These are phyloP conservation scores for Octopus bimaculoides DNA, from an alignment of 1,140 invertebrate species.

Conservation along the genomic window DNA sequence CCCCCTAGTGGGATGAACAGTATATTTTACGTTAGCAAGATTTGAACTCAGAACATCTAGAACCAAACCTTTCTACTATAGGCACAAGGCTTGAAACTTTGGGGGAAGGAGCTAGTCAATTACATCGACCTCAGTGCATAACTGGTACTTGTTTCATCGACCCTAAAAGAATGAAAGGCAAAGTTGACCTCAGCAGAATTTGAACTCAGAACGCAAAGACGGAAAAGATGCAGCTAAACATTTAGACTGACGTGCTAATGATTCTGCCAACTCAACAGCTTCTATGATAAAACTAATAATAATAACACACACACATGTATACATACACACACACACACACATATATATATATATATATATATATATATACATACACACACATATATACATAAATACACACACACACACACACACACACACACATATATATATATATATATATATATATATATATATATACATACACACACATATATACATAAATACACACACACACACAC, in stretches of 20 bases:
- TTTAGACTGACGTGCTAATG: not conserved
- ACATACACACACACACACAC: not conserved
- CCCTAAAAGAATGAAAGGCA: not conserved
- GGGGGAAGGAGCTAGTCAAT: too few relatives aligned
- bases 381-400: not conserved
- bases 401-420: not conserved
- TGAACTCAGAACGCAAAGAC: not conserved
- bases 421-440: conserved; percentile 2
- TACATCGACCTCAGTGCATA: not conserved
- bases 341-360: not conserved
- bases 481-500: not conserved
- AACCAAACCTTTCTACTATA: too few relatives aligned
- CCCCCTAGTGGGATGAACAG: too few relatives aligned
- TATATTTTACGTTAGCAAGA: too few relatives aligned
- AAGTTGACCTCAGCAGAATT: not conserved
- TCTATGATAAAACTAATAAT: not conserved
- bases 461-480: not conserved
- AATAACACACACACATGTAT: not conserved
- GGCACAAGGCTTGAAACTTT: too few relatives aligned
- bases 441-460: conserved; percentile 4
- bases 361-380: not conserved
- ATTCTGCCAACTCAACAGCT: too few relatives aligned
- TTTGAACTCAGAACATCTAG: too few relatives aligned
- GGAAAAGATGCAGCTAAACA: not conserved
- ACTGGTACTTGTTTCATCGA: not conserved